These are phyloP conservation scores for Zaprionus davidi DNA, from an alignment of 1,140 invertebrate genomes.

Conservation along the genomic window DNA sequence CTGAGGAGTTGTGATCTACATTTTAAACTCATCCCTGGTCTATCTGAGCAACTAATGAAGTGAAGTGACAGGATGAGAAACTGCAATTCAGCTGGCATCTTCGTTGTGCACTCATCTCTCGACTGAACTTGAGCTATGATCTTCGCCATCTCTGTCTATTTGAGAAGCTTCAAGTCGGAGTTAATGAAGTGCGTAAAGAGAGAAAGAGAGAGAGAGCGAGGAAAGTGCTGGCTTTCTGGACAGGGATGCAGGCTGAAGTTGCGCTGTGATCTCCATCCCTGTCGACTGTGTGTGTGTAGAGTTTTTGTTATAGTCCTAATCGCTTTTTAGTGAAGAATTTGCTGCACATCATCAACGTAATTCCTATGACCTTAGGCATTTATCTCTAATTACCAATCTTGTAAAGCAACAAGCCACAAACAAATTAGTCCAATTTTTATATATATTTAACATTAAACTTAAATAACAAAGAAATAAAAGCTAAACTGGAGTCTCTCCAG, in stretches of 20 bases:
- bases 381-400: constrained; percentile 58
- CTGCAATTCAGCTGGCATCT: too few relatives aligned
- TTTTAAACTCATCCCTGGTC: too few relatives aligned
- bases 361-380: constrained; percentile 73
- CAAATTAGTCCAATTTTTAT: constrained; percentile 80
- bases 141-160: too few relatives aligned
- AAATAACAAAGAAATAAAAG: constrained; percentile 57
- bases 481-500: constrained; percentile 12
- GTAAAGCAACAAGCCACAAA: constrained; percentile 61
- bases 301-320: constrained; percentile 43
- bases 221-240: background rate
- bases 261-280: background rate
- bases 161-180: too few relatives aligned
- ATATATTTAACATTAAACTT: constrained; percentile 80
- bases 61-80: too few relatives aligned
- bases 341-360: constrained; percentile 40
- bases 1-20: too few relatives aligned
- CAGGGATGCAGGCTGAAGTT: background rate
- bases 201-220: too few relatives aligned
- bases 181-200: too few relatives aligned
- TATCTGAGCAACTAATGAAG: too few relatives aligned
- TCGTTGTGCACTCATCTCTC: too few relatives aligned
- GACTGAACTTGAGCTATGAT: too few relatives aligned
- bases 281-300: constrained; percentile 5
- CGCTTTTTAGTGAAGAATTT: constrained; percentile 62